Conservation (phyloP, 2,113 vertebrate genomes). For the Morone chrysops region DNA sequence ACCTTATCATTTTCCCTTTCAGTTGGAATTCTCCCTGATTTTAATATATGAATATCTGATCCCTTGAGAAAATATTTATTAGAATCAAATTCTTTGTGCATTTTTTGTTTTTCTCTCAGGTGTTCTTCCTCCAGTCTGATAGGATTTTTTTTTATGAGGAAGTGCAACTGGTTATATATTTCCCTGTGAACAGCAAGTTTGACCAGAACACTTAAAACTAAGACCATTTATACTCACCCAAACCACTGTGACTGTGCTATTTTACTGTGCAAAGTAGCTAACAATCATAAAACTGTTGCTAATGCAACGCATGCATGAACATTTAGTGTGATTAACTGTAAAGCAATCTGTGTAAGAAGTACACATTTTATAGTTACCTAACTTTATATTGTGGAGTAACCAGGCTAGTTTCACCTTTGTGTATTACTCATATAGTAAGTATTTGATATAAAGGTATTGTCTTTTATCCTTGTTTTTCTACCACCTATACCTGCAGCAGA, state of each 20-base stretch:
- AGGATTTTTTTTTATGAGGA: conserved; percentile 18
- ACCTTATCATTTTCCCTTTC: conserved; percentile 49
- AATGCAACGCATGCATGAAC: neutral
- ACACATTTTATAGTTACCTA: neutral
- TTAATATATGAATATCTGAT: conserved; percentile 58
- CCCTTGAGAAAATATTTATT: conserved; percentile 48
- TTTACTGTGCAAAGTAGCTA: no score
- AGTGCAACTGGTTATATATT: conserved; percentile 5
- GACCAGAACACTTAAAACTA: neutral
- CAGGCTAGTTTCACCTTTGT: neutral
- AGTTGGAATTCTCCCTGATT: conserved; percentile 40
- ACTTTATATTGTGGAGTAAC: neutral
- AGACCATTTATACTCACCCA: no score
- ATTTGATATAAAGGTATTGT: neutral
- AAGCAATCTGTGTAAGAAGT: neutral
- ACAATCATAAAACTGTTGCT: no score
- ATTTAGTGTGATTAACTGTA: no score
- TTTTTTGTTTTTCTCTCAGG: neutral
- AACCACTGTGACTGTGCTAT: neutral
- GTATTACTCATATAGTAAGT: neutral
- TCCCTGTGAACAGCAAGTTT: neutral
- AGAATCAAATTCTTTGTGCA: conserved; percentile 11
- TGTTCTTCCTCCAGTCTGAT: neutral
- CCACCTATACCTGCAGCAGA: neutral
- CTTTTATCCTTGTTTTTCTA: neutral